A percentile compares a stretch with the other conserved stretches of the same genome.
Evolutionary conservation across 1,140 invertebrate species (phyloP).

Genomic region (Spodoptera litura): DNA sequence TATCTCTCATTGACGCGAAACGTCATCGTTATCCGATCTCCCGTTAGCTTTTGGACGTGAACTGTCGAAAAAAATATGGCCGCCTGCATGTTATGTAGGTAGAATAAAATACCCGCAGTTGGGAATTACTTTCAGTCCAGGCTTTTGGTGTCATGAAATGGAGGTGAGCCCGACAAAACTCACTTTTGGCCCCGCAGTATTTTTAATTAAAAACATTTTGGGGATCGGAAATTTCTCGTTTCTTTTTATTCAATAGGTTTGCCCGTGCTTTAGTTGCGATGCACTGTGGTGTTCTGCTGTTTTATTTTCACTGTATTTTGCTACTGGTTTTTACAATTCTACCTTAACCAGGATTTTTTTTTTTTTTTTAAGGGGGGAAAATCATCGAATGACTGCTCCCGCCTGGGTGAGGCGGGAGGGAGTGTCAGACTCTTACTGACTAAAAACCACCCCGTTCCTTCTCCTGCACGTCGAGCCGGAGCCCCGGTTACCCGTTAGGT

Average conservation of each 20-base stretch:
- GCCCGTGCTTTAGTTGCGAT: neutral
- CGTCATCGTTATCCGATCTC: conserved; percentile 35
- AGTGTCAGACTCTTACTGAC: too few species aligned
- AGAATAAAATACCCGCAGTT: conserved; percentile 49
- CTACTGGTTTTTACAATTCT: neutral
- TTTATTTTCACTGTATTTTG: neutral
- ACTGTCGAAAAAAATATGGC: conserved; percentile 39
- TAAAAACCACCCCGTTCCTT: too few species aligned
- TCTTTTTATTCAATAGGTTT: conserved; percentile 29
- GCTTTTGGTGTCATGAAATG: conserved; percentile 56
- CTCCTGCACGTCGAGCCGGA: too few species aligned
- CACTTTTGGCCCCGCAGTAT: conserved; percentile 49
- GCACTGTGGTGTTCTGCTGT: neutral
- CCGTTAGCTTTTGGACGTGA: neutral
- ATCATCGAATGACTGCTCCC: too few species aligned
- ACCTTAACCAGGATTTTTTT: too few species aligned
- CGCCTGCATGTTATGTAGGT: conserved; percentile 27
- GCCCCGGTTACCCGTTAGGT: too few species aligned
- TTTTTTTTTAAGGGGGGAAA: too few species aligned
- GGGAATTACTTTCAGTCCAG: conserved; percentile 55
- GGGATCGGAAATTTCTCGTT: conserved; percentile 48
- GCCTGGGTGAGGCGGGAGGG: too few species aligned
- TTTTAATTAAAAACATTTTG: conserved; percentile 61
- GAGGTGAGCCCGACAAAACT: conserved; percentile 50
- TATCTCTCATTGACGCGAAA: neutral